Conservation (phyloP, 2,113 vertebrate genomes). For the Forbesichthys agassizii region DNA sequence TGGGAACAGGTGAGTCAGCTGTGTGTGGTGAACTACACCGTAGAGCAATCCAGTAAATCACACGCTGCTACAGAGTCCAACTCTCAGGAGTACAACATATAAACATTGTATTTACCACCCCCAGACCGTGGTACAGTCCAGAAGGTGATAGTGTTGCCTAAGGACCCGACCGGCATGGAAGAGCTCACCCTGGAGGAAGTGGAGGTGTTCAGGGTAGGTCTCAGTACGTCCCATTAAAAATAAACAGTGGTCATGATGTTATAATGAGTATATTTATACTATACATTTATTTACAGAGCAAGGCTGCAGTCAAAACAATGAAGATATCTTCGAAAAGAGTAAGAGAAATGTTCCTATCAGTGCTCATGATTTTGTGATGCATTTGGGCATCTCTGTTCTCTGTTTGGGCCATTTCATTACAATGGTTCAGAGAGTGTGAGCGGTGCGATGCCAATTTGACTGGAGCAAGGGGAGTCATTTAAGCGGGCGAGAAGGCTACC, state of each 20-base stretch:
- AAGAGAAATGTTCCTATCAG: slow-evolving; percentile 13
- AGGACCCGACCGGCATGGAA: slow-evolving; percentile 77
- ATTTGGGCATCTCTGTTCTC: neutral
- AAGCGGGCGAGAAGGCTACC: too few species aligned
- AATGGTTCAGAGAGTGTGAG: too few species aligned
- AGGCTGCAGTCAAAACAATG: slow-evolving; percentile 80
- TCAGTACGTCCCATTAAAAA: neutral
- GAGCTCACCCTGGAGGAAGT: slow-evolving; percentile 84
- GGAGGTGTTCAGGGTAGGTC: slow-evolving; percentile 81
- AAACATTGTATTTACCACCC: neutral
- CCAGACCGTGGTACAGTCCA: slow-evolving; percentile 83
- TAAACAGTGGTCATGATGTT: neutral
- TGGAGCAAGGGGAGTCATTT: too few species aligned
- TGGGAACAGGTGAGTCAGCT: slow-evolving; percentile 78
- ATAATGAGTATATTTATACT: neutral
- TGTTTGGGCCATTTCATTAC: too few species aligned
- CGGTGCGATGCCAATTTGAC: too few species aligned
- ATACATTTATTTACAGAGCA: slow-evolving; percentile 60
- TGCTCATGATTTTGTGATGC: neutral
- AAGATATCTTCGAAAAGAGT: slow-evolving; percentile 86
- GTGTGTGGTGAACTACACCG: neutral
- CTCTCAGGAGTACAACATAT: neutral
- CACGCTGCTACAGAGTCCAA: neutral
- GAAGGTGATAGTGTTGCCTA: slow-evolving; percentile 83
- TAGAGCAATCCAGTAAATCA: neutral